Evolutionary conservation across 2,797 vertebrate genomes (phyloP), one percentile per base, ranked within the genome.

Genomic region (Labeo calbasu): DNA sequence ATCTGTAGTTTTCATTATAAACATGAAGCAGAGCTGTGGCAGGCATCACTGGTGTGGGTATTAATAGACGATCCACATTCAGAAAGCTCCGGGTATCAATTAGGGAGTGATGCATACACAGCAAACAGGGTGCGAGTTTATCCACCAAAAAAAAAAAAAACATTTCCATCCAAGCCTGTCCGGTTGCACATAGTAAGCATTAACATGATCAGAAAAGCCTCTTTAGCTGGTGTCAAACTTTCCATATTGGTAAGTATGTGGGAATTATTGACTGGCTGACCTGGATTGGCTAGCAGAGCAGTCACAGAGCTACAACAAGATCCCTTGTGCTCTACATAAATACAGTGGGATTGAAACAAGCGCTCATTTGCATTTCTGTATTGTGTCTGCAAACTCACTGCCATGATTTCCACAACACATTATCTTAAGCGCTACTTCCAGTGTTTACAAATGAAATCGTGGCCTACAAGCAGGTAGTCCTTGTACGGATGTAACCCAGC

Each of bases 241-340:
- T 77, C 84, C 25, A 19, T 57, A 78, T 61, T 87, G 90, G 92
- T 90, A 91, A 40, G 82, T 59, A 91, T 89, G 87, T 88, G 83
- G 83, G 61, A 81, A 91, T 94, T 94, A 94, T 93, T 94, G 91
- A 94, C 86, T 84, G 87, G 78, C 86, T 95, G 94, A 95, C 94
- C 94, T 95, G 91, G 90, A 95, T 93, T 92, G 93, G 91, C 89
- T 91, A 88, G 90, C 90, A 89, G 88, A 85, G 85, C 91, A 86
- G 40, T 48, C 90, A 88, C 91, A 90, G 79, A 88, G 88, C 87
- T 89, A 36, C n/a, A 63, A 68, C 53, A n/a, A 65, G 57, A 82
- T 82, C 66, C 79, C 71, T 81, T 21, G 48, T 86, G 84, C 85
- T 82, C 81, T 83, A 84, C 57, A 75, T 82, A 87, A 88, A 86